Percentiles rank a stretch among this genome's conserved stretches.
Conservation (phyloP, 2,113 vertebrate genomes). For the Alces alces region DNA sequence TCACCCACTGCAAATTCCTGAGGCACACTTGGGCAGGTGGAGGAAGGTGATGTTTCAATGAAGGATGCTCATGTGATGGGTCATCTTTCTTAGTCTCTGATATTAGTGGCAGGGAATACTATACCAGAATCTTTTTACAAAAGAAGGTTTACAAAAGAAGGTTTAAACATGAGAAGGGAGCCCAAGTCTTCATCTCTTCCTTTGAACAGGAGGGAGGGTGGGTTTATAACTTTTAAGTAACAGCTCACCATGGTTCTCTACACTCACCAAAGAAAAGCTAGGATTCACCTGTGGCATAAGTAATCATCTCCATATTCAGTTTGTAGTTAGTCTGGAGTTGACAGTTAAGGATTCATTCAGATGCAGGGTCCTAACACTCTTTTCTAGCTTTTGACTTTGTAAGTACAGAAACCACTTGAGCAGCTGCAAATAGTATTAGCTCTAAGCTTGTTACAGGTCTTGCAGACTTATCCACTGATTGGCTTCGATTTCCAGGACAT, state of each 20-base stretch:
- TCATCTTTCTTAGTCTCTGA: neutral
- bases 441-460: constrained; percentile 52
- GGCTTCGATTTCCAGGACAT: constrained; percentile 59
- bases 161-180: neutral
- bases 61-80: neutral
- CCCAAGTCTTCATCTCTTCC: neutral
- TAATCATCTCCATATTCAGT: neutral
- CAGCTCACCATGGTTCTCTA: neutral
- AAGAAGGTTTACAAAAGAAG: neutral
- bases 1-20: neutral
- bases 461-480: constrained; percentile 60
- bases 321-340: neutral
- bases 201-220: neutral
- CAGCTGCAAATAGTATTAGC: constrained; percentile 62
- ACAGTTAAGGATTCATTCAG: constrained; percentile 39
- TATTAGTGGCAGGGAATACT: neutral
- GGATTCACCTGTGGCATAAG: neutral
- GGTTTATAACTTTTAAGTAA: neutral
- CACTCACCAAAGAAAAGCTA: neutral
- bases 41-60: neutral
- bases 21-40: neutral
- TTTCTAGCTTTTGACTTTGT: constrained; percentile 42
- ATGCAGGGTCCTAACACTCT: neutral
- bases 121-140: neutral
- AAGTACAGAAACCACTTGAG: constrained; percentile 53